Evolutionary conservation across 30 jellyfish, hydroid and myxozoan species (phyloP).

Genomic region (Mastigias papua): DNA sequence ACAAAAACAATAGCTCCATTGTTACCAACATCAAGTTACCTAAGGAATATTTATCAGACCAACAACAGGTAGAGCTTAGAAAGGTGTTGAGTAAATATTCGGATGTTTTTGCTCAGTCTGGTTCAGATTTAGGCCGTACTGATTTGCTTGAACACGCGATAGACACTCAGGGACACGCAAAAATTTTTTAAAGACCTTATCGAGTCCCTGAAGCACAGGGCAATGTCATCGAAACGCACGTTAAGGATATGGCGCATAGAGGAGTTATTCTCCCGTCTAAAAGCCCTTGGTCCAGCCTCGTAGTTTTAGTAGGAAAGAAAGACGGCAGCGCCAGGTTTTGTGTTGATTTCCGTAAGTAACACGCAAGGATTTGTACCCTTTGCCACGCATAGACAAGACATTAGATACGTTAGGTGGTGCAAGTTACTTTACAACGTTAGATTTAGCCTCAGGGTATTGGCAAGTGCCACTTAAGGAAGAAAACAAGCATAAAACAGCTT

Average conservation of each 20-base stretch:
- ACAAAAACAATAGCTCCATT: neutral
- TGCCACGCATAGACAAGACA: slow-evolving; percentile 65
- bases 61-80: slow-evolving; percentile 34
- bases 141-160: slow-evolving; percentile 19
- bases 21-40: slow-evolving; percentile 11
- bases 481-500: slow-evolving; percentile 58
- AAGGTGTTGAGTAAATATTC: slow-evolving; percentile 26
- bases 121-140: slow-evolving; percentile 50
- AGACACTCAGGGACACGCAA: slow-evolving; percentile 37
- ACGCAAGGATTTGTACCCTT: slow-evolving; percentile 45
- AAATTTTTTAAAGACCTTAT: slow-evolving; percentile 41
- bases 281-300: slow-evolving; percentile 76
- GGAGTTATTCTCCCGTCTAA: slow-evolving; percentile 56
- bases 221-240: slow-evolving; percentile 32
- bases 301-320: slow-evolving; percentile 66
- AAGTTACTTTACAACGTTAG: slow-evolving; percentile 45
- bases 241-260: slow-evolving; percentile 40
- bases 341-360: slow-evolving; percentile 78
- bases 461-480: slow-evolving; percentile 64
- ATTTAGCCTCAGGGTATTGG: slow-evolving; percentile 72
- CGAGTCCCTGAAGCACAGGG: slow-evolving; percentile 42
- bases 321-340: slow-evolving; percentile 76
- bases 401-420: slow-evolving; percentile 60
- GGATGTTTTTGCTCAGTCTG: slow-evolving; percentile 53
- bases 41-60: slow-evolving; percentile 3